A percentile compares a stretch with the other conserved stretches of the same genome.
phyloP scores from a whole-genome alignment of 2,113 vertebrate genomes.

The Ciconia boyciana region DNA sequence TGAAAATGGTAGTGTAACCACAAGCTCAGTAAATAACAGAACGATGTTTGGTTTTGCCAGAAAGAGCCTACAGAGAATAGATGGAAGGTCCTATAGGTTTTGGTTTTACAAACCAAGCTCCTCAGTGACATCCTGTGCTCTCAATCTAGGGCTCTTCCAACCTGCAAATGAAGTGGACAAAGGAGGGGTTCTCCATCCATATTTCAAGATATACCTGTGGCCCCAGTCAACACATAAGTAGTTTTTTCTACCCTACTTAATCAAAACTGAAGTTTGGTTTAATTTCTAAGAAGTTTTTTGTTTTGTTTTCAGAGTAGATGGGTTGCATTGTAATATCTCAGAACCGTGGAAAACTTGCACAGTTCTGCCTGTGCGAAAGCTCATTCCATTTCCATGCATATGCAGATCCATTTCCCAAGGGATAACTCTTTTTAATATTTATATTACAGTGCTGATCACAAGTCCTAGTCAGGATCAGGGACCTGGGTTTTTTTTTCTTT shows the following conservation, averaged over 20 bases:
- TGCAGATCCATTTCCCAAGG: neutral
- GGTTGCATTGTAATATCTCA: neutral
- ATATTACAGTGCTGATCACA: neutral
- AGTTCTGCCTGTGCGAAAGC: neutral
- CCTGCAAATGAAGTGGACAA: rapidly evolving
- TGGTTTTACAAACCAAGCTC: neutral
- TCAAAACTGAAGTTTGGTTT: neutral
- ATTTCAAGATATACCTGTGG: neutral
- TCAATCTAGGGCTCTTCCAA: neutral
- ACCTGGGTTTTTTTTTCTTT: neutral
- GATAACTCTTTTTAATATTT: neutral
- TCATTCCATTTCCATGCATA: neutral
- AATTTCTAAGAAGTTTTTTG: neutral
- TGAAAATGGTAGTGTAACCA: neutral
- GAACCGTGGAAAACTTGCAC: neutral
- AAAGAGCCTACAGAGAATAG: neutral
- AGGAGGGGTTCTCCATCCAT: neutral
- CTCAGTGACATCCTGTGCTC: neutral
- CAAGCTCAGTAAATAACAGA: neutral
- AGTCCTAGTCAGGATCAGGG: neutral
- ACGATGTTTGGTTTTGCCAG: neutral
- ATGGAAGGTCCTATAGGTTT: neutral
- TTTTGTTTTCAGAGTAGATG: neutral
- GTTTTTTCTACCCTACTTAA: neutral
- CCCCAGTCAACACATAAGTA: neutral